These are phyloP conservation scores for Micrasema longulum DNA, from an alignment of 1,140 invertebrate genomes.

Conservation along the genomic window DNA sequence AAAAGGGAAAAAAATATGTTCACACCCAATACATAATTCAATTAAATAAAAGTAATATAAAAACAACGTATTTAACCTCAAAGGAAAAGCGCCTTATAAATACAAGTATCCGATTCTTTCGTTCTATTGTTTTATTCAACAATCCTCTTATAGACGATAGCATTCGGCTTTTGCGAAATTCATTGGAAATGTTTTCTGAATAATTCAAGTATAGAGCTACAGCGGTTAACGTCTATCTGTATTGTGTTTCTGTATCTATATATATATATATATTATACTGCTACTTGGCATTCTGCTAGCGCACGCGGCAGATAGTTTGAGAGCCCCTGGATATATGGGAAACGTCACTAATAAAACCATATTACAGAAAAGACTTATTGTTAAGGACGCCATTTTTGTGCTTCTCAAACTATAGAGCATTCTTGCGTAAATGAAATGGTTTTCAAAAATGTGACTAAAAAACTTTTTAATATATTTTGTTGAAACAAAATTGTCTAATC, in stretches of 20 bases:
- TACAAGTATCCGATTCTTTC: too few relatives aligned
- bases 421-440: too few relatives aligned
- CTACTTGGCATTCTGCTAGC: constrained; percentile 7
- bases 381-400: not conserved
- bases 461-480: too few relatives aligned
- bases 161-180: constrained; percentile 36
- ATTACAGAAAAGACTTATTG: constrained; percentile 38
- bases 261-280: too few relatives aligned
- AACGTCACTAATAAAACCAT: constrained; percentile 35
- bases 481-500: too few relatives aligned
- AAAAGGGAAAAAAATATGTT: too few relatives aligned
- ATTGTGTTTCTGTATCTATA: constrained; percentile 13
- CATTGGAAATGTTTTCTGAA: constrained; percentile 38
- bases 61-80: too few relatives aligned
- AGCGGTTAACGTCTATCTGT: constrained; percentile 21
- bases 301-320: constrained; percentile 22
- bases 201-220: constrained; percentile 9
- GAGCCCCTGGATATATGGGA: constrained; percentile 31
- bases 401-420: constrained; percentile 29
- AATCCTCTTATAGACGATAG: constrained; percentile 13
- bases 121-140: too few relatives aligned
- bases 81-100: too few relatives aligned
- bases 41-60: too few relatives aligned
- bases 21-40: too few relatives aligned
- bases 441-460: too few relatives aligned